phyloP scores from a whole-genome alignment of 1,140 invertebrate species.

The Penaeus vannamei region DNA sequence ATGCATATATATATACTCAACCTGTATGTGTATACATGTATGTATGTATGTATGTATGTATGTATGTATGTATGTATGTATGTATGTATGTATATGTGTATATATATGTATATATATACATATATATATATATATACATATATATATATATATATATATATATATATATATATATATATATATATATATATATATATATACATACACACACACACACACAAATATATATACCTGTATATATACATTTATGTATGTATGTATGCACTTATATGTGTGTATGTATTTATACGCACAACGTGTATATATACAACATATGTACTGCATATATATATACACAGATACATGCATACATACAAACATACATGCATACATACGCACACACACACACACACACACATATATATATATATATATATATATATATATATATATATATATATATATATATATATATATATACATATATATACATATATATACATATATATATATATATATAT shows the following conservation, averaged over 20 bases:
- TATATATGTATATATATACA: background rate
- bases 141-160: background rate
- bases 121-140: constrained; percentile 9
- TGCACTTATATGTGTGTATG: too few relatives aligned
- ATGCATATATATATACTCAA: background rate
- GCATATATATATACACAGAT: too few relatives aligned
- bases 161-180: background rate
- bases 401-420: background rate
- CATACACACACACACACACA: too few relatives aligned
- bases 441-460: background rate
- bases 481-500: background rate
- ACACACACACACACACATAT: background rate
- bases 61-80: background rate
- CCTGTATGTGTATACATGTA: background rate
- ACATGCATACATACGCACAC: background rate
- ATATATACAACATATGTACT: too few relatives aligned
- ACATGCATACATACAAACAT: too few relatives aligned
- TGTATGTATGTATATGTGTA: background rate
- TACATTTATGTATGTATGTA: too few relatives aligned
- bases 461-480: constrained; percentile 20
- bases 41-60: background rate
- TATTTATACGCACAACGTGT: too few relatives aligned
- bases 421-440: background rate
- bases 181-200: background rate
- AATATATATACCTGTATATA: too few relatives aligned